A percentile compares a stretch with the other conserved stretches of the same genome.
Evolutionary conservation across 37 sponge, comb jelly and placozoan genomes (phyloP).

Genomic region (Tethya wilhelma): DNA sequence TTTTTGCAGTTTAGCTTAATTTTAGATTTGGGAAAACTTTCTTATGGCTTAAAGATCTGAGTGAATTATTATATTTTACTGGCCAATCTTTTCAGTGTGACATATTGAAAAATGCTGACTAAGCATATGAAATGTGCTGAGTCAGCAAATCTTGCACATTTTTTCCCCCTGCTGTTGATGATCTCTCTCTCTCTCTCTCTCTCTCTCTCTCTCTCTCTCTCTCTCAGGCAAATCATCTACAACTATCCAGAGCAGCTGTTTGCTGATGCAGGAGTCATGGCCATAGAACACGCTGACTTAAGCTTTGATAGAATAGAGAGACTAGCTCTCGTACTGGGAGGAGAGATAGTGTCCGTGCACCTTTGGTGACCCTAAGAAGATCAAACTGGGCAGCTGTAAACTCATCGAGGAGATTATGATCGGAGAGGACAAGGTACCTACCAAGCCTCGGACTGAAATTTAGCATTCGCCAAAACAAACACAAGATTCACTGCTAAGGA

Average conservation of each 20-base stretch:
- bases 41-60: no score
- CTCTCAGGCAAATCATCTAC: slow-evolving; percentile 93
- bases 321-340: slow-evolving; percentile 89
- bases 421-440: slow-evolving; percentile 98
- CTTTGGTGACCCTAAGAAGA: slow-evolving; percentile 93
- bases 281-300: slow-evolving; percentile 99
- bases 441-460: no score
- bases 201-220: neutral
- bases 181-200: neutral
- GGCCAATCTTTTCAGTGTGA: no score
- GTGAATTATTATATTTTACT: no score
- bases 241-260: slow-evolving; percentile 99
- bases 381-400: slow-evolving; percentile 91
- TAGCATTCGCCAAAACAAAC: no score
- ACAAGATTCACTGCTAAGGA: no score
- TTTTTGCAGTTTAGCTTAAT: no score
- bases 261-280: slow-evolving; percentile 97
- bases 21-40: no score
- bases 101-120: no score
- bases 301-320: slow-evolving; percentile 99
- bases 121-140: no score
- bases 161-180: no score
- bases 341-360: slow-evolving; percentile 99
- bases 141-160: no score
- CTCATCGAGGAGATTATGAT: slow-evolving; percentile 99